Conservation (phyloP, 2,797 vertebrate genomes). For the Huso huso region DNA sequence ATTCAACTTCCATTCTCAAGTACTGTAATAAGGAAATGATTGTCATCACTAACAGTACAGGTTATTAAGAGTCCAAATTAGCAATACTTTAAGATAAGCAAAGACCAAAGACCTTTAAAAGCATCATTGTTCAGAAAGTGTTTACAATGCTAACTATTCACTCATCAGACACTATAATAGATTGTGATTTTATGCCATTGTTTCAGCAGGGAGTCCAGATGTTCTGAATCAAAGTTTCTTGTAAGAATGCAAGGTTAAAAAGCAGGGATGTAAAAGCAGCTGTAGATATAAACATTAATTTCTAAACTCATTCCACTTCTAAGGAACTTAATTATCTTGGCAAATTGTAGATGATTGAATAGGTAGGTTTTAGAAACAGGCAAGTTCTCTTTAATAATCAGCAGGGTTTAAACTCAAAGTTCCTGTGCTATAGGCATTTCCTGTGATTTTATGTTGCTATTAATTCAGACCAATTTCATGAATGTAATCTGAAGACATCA, state of each 20-base stretch:
- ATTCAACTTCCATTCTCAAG: too few relatives aligned
- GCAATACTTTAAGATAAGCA: conserved; percentile 60
- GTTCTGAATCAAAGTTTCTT: conserved; percentile 53
- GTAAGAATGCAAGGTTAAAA: conserved; percentile 40
- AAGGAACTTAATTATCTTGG: conserved; percentile 33
- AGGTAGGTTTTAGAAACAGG: conserved; percentile 28
- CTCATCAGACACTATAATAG: conserved; percentile 75
- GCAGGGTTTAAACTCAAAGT: not conserved
- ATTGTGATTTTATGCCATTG: conserved; percentile 56
- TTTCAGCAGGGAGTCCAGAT: conserved; percentile 74
- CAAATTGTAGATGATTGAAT: conserved; percentile 42
- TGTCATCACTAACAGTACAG: too few relatives aligned
- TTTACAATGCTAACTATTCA: conserved; percentile 63
- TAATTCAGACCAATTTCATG: conserved; percentile 10
- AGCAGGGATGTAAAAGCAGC: conserved; percentile 30
- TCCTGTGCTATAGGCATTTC: conserved; percentile 13
- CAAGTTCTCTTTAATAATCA: conserved; percentile 11
- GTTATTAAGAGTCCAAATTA: too few relatives aligned
- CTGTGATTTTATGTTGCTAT: conserved; percentile 13
- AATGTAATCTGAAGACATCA: not conserved
- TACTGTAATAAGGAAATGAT: too few relatives aligned
- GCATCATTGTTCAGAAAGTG: conserved; percentile 64
- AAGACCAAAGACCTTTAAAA: conserved; percentile 76
- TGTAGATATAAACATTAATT: conserved; percentile 16
- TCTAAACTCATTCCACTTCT: conserved; percentile 30